These are phyloP conservation scores for Chrysaora quinquecirrha DNA, from an alignment of 30 jellyfish, hydroid and myxozoan species.

Conservation along the genomic window DNA sequence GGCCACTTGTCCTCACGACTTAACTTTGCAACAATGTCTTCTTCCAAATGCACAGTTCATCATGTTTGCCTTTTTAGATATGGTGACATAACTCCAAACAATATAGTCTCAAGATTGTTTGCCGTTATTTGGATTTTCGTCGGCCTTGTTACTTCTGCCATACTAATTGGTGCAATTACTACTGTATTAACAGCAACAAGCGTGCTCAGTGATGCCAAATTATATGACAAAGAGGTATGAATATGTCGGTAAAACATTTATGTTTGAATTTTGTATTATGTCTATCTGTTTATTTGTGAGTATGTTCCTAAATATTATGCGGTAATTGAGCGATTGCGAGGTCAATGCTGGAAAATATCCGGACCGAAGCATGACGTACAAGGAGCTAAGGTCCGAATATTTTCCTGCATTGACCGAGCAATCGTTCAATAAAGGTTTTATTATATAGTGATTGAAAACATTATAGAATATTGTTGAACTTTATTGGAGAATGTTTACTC, in stretches of 20 bases:
- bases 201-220: neutral
- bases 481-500: no score
- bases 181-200: neutral
- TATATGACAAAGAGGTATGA: constrained; percentile 10
- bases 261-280: neutral
- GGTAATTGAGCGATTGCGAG: no score
- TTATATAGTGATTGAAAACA: no score
- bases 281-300: neutral
- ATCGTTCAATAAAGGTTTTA: no score
- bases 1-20: neutral
- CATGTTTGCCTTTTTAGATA: neutral
- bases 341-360: no score
- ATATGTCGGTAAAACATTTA: neutral
- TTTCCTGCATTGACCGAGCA: neutral
- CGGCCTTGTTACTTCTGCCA: constrained; percentile 19
- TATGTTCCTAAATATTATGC: no score
- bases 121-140: constrained; percentile 20
- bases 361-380: neutral
- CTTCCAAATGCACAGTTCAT: neutral
- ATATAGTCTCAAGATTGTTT: neutral
- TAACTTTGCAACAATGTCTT: neutral
- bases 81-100: constrained; percentile 19
- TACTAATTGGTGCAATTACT: constrained; percentile 24
- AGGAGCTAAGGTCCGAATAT: neutral
- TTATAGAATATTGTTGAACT: no score